Conservation (phyloP, 2,888 invertebrate genomes). For the Cephus sareptanus region DNA sequence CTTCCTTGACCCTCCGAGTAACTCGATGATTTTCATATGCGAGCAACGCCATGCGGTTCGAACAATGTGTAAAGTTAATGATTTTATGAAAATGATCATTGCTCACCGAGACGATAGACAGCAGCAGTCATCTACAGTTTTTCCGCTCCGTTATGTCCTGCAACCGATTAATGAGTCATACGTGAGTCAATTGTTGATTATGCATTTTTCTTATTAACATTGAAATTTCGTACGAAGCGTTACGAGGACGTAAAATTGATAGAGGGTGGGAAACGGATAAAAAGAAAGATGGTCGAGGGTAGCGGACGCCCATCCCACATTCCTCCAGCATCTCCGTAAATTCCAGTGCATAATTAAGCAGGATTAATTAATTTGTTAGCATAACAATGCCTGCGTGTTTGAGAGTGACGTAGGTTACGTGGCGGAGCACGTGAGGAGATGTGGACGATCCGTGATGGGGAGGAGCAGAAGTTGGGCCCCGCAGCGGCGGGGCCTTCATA, state of each 20-base stretch:
- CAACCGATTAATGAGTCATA: conserved; percentile 22
- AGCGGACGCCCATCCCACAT: neutral
- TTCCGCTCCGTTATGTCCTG: conserved; percentile 51
- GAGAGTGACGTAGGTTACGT: conserved; percentile 13
- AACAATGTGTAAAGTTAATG: no score
- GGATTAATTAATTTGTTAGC: conserved; percentile 39
- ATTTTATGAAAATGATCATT: conserved; percentile 8
- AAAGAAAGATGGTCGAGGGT: no score
- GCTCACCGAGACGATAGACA: conserved; percentile 52
- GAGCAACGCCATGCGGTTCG: no score
- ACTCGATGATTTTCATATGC: no score
- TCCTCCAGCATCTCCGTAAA: neutral
- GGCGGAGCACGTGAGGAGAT: no score
- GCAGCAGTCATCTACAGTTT: conserved; percentile 58
- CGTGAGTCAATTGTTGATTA: no score
- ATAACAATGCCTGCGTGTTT: conserved; percentile 48
- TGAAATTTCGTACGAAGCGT: no score
- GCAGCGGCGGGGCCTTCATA: conserved; percentile 55
- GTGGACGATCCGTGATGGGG: no score
- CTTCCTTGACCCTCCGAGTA: no score
- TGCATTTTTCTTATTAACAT: no score
- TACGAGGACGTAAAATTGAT: no score
- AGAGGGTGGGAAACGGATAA: no score
- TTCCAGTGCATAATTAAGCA: conserved; percentile 4
- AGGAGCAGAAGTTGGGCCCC: conserved; percentile 24